phyloP scores from a whole-genome alignment of 2,113 vertebrate species.

The Podarcis muralis region DNA sequence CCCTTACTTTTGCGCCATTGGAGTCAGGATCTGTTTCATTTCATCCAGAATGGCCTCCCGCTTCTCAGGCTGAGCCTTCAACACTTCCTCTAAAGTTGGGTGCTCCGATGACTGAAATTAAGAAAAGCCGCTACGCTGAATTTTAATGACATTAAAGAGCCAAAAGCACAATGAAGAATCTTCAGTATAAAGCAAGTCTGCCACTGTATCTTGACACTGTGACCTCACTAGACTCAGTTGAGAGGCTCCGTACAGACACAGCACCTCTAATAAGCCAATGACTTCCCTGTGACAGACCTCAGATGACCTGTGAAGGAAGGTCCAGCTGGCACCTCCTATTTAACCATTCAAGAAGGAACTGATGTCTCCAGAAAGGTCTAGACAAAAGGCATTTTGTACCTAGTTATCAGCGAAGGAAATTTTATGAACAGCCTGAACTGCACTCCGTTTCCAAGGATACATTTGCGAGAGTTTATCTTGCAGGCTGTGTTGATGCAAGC shows the following conservation, averaged over 20 bases:
- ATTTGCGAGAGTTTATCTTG: no score
- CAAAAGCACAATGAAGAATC: not conserved
- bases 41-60: constrained; percentile 87
- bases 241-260: not conserved
- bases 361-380: no score
- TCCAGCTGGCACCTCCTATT: no score
- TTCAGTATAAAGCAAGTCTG: not conserved
- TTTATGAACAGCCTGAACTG: no score
- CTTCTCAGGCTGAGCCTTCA: constrained; percentile 84
- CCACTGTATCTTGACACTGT: not conserved
- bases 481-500: no score
- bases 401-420: no score
- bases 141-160: not conserved
- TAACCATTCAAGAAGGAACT: no score
- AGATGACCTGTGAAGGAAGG: no score
- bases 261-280: not conserved
- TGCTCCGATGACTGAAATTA: constrained; percentile 80
- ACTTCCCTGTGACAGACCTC: not conserved
- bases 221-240: not conserved
- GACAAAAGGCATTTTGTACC: no score
- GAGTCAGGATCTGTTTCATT: constrained; percentile 92
- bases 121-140: not conserved
- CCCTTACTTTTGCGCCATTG: constrained; percentile 94
- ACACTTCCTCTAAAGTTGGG: constrained; percentile 86
- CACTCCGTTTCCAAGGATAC: no score